Percentiles rank a stretch among this genome's conserved stretches.
Evolutionary conservation across 2,113 vertebrate genomes (phyloP).

Genomic region (Rhombomys opimus): DNA sequence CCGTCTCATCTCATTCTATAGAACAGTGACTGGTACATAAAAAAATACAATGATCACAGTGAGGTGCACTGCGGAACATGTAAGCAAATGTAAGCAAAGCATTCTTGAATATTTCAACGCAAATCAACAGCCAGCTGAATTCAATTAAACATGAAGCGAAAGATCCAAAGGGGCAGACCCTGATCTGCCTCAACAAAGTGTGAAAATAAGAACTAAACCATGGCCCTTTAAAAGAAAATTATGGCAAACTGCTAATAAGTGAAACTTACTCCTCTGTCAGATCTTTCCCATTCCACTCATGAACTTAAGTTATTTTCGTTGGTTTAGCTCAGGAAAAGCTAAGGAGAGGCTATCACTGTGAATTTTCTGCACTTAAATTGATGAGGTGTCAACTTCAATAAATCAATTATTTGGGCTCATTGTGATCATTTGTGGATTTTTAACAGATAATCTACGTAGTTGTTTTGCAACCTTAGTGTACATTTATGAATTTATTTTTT

Average conservation of each 20-base stretch:
- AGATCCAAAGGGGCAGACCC: neutral
- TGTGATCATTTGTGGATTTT: neutral
- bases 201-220: neutral
- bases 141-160: neutral
- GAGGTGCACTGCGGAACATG: neutral
- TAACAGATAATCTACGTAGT: neutral
- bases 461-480: neutral
- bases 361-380: neutral
- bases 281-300: neutral
- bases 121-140: neutral
- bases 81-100: neutral
- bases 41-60: neutral
- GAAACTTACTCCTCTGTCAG: neutral
- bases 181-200: neutral
- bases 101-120: neutral
- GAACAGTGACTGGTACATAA: neutral
- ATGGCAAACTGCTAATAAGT: neutral
- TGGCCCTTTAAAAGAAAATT: neutral
- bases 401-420: neutral
- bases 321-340: neutral
- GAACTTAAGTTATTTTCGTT: neutral
- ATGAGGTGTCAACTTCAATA: conserved; percentile 10
- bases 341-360: neutral
- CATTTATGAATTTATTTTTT: conserved; percentile 29
- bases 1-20: neutral